phyloP scores from a whole-genome alignment of 2,888 invertebrate species.

The Ctenicera cuprea region DNA sequence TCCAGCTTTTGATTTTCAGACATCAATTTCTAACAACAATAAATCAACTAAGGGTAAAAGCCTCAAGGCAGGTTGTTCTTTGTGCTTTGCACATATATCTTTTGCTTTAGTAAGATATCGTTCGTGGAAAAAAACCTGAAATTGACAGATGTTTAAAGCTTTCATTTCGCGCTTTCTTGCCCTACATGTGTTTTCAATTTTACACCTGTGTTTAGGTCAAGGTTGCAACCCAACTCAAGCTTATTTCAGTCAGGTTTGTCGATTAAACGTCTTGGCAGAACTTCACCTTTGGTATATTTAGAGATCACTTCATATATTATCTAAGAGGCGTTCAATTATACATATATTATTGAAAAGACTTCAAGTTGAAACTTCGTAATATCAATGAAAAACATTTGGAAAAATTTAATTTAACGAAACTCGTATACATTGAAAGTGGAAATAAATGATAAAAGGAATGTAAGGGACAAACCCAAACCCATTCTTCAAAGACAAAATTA shows the following conservation, averaged over 20 bases:
- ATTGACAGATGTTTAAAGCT: constrained; percentile 16
- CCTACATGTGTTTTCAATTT: constrained; percentile 9
- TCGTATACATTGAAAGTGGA: too few species aligned
- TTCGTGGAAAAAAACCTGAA: neutral
- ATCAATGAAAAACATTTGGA: too few species aligned
- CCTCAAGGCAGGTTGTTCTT: constrained; percentile 11
- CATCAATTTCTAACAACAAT: constrained; percentile 10
- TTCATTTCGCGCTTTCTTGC: constrained; percentile 12
- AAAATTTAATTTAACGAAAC: too few species aligned
- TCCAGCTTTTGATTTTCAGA: constrained; percentile 11
- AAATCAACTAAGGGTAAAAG: constrained; percentile 15
- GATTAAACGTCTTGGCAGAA: neutral
- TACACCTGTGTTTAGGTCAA: constrained; percentile 5
- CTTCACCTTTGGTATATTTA: neutral
- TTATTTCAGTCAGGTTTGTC: neutral
- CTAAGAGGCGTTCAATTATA: neutral
- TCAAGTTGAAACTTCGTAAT: too few species aligned
- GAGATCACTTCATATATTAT: neutral
- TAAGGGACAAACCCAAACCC: too few species aligned
- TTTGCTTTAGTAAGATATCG: constrained; percentile 7
- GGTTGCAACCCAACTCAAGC: neutral
- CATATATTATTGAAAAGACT: too few species aligned
- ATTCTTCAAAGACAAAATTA: too few species aligned
- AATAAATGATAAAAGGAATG: too few species aligned
- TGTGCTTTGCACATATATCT: constrained; percentile 24